Evolutionary conservation across 2,113 vertebrate species (phyloP).

Genomic region (Tetraodon nigroviridis): DNA sequence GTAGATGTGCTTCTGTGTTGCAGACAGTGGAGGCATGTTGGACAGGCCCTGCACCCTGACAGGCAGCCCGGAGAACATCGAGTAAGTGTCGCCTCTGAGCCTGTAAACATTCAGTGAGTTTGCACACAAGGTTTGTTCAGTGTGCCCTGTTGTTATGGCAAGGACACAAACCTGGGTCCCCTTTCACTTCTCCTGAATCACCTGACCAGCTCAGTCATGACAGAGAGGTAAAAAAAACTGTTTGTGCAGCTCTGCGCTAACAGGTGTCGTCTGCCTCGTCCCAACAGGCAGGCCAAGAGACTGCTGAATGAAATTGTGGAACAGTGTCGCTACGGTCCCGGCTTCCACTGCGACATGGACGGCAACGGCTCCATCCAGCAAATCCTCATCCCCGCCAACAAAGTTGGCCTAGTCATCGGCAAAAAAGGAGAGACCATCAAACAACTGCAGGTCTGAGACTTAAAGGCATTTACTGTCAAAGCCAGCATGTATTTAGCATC

Average conservation of each 20-base stretch:
- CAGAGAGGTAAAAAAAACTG: slow-evolving; percentile 17
- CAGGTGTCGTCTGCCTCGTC: background rate
- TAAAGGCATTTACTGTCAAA: background rate
- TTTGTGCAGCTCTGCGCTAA: slow-evolving; percentile 15
- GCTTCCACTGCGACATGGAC: slow-evolving; percentile 89
- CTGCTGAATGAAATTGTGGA: slow-evolving; percentile 96
- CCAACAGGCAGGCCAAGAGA: slow-evolving; percentile 89
- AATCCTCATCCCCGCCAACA: slow-evolving; percentile 94
- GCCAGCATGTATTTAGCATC: background rate
- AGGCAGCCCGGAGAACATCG: slow-evolving; percentile 91
- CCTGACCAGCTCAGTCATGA: slow-evolving; percentile 35
- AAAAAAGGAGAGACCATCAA: slow-evolving; percentile 99
- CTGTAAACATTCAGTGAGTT: background rate
- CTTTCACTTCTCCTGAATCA: slow-evolving; percentile 25
- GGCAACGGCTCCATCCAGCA: slow-evolving; percentile 90
- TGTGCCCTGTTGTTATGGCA: slow-evolving; percentile 30
- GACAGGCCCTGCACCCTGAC: slow-evolving; percentile 96
- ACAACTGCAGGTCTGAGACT: slow-evolving; percentile 85
- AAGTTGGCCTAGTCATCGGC: slow-evolving; percentile 98
- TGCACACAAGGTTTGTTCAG: background rate
- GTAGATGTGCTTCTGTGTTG: slow-evolving; percentile 38
- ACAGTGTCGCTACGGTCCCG: slow-evolving; percentile 93
- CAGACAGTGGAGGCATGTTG: slow-evolving; percentile 96
- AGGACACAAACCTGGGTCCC: slow-evolving; percentile 24
- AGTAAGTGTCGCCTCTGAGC: background rate